Evolutionary conservation across 2,888 invertebrate species (phyloP).

Genomic region (Apamea crenata): DNA sequence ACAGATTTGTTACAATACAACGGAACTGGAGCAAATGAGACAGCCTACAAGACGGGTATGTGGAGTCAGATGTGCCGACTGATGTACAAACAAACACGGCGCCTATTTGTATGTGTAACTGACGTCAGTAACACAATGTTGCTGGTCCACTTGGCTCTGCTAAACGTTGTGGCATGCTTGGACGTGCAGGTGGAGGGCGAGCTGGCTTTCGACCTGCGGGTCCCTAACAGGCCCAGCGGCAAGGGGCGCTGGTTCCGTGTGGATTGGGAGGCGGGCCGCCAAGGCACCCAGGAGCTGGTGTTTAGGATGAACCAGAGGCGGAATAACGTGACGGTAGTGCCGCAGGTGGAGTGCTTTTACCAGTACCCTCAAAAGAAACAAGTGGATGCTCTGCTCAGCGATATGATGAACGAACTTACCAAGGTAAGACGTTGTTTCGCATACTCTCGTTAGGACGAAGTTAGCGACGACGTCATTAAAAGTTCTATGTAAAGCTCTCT

Average conservation of each 20-base stretch:
- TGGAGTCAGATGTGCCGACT: background rate
- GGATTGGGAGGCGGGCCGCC: background rate
- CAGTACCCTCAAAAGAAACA: conserved; percentile 73
- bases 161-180: conserved; percentile 18
- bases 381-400: conserved; percentile 72
- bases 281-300: background rate
- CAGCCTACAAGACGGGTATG: background rate
- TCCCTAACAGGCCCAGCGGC: conserved; percentile 12
- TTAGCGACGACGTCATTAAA: background rate
- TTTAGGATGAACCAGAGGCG: conserved; percentile 13
- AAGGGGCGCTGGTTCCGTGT: conserved; percentile 17
- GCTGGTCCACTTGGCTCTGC: background rate
- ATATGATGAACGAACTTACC: conserved; percentile 78
- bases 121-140: conserved; percentile 33
- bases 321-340: conserved; percentile 51
- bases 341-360: conserved; percentile 71
- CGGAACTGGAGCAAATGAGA: conserved; percentile 17
- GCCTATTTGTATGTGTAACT: background rate
- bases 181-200: conserved; percentile 34
- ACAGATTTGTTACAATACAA: conserved; percentile 24
- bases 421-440: conserved; percentile 65
- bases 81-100: conserved; percentile 19
- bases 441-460: background rate
- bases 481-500: background rate
- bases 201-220: conserved; percentile 49